These are phyloP conservation scores for Chrysomela aeneicollis DNA, from an alignment of 2,888 invertebrate species.

Conservation along the genomic window DNA sequence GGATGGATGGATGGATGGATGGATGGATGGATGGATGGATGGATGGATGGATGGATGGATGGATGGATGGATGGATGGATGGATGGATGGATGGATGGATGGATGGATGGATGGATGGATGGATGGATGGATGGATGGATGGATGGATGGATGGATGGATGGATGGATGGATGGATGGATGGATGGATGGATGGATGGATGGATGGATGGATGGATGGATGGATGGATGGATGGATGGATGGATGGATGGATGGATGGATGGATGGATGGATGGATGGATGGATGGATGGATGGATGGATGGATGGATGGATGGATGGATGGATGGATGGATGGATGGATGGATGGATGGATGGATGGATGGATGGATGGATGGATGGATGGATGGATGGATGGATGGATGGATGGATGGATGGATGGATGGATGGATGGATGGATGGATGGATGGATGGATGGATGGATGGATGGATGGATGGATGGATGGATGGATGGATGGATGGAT, in stretches of 20 bases:
- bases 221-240: slow-evolving; percentile 10
- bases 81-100: slow-evolving; percentile 10
- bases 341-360: too few species aligned
- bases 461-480: too few species aligned
- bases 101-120: slow-evolving; percentile 10
- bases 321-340: too few species aligned
- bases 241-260: slow-evolving; percentile 3
- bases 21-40: slow-evolving; percentile 10
- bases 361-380: too few species aligned
- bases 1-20: slow-evolving; percentile 10
- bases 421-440: too few species aligned
- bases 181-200: slow-evolving; percentile 10
- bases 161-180: slow-evolving; percentile 10
- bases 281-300: too few species aligned
- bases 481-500: too few species aligned
- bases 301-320: too few species aligned
- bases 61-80: slow-evolving; percentile 10
- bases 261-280: background rate
- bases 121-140: slow-evolving; percentile 10
- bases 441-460: too few species aligned
- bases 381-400: too few species aligned
- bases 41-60: slow-evolving; percentile 10
- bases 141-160: slow-evolving; percentile 6
- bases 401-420: too few species aligned
- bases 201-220: slow-evolving; percentile 10